phyloP scores from a whole-genome alignment of 2,113 vertebrate genomes.

The Eira barbara region DNA sequence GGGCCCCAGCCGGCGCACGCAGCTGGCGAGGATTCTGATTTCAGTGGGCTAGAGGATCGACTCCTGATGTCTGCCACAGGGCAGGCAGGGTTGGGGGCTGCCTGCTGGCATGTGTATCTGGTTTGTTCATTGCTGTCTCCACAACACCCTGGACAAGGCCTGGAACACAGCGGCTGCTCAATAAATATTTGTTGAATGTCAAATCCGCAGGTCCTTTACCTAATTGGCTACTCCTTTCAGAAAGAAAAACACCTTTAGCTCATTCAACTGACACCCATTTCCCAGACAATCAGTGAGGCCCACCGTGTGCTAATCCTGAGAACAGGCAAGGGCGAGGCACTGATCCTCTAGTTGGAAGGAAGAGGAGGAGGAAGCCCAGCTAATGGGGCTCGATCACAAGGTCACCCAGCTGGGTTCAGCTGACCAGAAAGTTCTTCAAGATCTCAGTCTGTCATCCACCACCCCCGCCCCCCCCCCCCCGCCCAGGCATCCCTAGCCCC shows the following conservation, averaged over 20 bases:
- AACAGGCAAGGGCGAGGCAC: not conserved
- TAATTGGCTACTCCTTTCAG: not conserved
- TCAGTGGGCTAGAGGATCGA: not conserved
- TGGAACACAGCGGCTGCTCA: not conserved
- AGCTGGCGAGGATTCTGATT: not conserved
- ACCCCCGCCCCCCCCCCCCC: too few relatives aligned
- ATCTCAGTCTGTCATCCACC: not conserved
- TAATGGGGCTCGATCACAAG: not conserved
- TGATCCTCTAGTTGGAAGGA: not conserved
- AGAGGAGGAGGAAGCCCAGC: not conserved
- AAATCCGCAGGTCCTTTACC: not conserved
- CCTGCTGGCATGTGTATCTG: accelerated
- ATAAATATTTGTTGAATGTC: not conserved
- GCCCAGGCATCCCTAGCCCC: not conserved
- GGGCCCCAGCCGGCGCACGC: not conserved
- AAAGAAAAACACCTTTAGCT: not conserved
- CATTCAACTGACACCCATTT: not conserved
- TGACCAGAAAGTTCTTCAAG: not conserved
- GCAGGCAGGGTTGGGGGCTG: not conserved
- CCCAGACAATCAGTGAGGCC: not conserved
- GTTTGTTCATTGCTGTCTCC: not conserved
- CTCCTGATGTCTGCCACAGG: not conserved
- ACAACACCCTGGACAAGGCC: not conserved
- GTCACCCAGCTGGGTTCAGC: not conserved
- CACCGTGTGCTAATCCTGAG: not conserved